phyloP scores from a whole-genome alignment of 1,140 invertebrate genomes.

The Drosophila navojoa region DNA sequence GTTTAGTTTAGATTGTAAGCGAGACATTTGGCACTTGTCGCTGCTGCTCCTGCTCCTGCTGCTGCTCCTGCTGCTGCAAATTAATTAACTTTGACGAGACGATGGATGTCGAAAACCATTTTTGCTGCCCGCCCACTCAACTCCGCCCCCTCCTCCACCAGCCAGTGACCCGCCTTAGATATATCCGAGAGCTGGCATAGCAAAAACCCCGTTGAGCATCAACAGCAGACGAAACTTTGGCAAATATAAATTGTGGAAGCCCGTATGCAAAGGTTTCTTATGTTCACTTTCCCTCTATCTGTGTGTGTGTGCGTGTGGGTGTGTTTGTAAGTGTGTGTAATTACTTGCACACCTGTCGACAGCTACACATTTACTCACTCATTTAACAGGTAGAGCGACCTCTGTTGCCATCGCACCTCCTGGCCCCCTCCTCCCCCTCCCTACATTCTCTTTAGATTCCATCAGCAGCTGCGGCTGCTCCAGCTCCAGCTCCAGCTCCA shows the following conservation, averaged over 20 bases:
- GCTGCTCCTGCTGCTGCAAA: slow-evolving; percentile 56
- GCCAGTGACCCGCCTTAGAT: background rate
- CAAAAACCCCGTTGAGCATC: slow-evolving; percentile 25
- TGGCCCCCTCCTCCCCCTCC: background rate
- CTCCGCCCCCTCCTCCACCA: slow-evolving; percentile 5
- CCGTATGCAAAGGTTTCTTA: slow-evolving; percentile 67
- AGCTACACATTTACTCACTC: slow-evolving; percentile 80
- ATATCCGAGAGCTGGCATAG: background rate
- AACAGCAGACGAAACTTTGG: slow-evolving; percentile 57
- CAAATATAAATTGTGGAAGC: slow-evolving; percentile 77
- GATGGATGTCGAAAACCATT: slow-evolving; percentile 75
- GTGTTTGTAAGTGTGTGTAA: slow-evolving; percentile 72
- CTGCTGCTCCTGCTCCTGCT: slow-evolving; percentile 29
- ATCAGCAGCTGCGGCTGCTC: slow-evolving; percentile 32
- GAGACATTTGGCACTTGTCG: slow-evolving; percentile 52
- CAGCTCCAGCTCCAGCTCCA: slow-evolving; percentile 7
- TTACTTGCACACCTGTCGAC: slow-evolving; percentile 82
- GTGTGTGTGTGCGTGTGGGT: slow-evolving; percentile 54
- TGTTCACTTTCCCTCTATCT: slow-evolving; percentile 14
- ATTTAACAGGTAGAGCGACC: slow-evolving; percentile 59
- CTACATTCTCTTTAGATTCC: background rate
- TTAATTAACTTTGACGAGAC: slow-evolving; percentile 81
- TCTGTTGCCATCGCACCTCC: too few species aligned
- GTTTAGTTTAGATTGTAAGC: slow-evolving; percentile 45
- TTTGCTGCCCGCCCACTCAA: slow-evolving; percentile 30